phyloP scores from a whole-genome alignment of 2,113 vertebrate species.

The Coregonus clupeaformis region DNA sequence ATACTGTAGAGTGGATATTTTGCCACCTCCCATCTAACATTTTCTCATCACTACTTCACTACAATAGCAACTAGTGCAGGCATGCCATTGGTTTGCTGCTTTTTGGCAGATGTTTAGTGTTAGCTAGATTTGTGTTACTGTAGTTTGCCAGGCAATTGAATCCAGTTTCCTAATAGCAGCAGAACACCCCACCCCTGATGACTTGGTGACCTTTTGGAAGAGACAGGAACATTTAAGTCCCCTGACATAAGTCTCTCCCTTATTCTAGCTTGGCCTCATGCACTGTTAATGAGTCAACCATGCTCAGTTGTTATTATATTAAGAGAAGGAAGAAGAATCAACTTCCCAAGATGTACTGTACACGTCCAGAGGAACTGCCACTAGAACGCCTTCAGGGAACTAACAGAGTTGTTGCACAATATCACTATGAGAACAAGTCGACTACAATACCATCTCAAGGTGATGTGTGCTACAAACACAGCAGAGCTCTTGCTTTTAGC shows the following conservation, averaged over 20 bases:
- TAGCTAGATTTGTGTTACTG: too few relatives aligned
- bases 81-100: not conserved
- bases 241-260: too few relatives aligned
- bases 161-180: conserved; percentile 11
- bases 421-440: too few relatives aligned
- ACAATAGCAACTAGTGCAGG: not conserved
- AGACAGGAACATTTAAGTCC: conserved; percentile 45
- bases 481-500: not conserved
- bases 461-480: not conserved
- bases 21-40: not conserved
- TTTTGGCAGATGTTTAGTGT: too few relatives aligned
- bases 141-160: not conserved
- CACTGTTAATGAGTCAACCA: conserved; percentile 44
- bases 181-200: not conserved
- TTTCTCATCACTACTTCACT: not conserved
- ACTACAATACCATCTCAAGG: not conserved
- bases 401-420: too few relatives aligned
- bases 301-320: conserved; percentile 28
- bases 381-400: not conserved
- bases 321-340: not conserved
- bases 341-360: not conserved
- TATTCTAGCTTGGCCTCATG: conserved; percentile 3
- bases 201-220: conserved; percentile 29
- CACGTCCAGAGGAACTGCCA: not conserved
- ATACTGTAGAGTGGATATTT: too few relatives aligned